Evolutionary conservation across 1,140 invertebrate species (phyloP).

Genomic region (Popillia japonica): DNA sequence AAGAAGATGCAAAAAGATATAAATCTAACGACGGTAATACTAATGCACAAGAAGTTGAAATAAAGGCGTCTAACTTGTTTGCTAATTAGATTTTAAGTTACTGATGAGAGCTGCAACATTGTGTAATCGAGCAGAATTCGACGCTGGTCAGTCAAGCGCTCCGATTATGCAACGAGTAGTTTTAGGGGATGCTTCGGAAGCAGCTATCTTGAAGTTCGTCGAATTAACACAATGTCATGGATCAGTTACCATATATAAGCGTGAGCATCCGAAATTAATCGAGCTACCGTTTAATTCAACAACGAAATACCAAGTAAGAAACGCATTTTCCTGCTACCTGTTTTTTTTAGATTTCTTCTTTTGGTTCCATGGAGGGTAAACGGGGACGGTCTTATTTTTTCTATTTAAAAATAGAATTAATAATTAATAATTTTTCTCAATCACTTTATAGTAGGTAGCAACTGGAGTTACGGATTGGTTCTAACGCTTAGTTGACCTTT

Average conservation of each 20-base stretch:
- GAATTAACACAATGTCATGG: conserved; percentile 74
- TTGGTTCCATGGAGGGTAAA: too few species aligned
- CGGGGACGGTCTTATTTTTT: too few species aligned
- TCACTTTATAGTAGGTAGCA: too few species aligned
- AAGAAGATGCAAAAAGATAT: conserved; percentile 64
- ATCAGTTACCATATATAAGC: conserved; percentile 63
- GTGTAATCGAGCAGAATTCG: conserved; percentile 84
- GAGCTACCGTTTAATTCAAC: conserved; percentile 85
- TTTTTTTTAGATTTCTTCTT: too few species aligned
- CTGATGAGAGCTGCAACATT: conserved; percentile 73
- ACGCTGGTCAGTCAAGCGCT: conserved; percentile 67
- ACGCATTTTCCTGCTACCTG: too few species aligned
- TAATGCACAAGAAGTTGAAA: background rate
- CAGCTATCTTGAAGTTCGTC: conserved; percentile 81
- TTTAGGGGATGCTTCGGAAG: conserved; percentile 82
- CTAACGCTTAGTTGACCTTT: too few species aligned
- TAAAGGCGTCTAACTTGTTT: too few species aligned
- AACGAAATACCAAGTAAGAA: conserved; percentile 64
- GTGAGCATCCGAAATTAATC: conserved; percentile 74
- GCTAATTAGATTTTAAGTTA: conserved; percentile 56
- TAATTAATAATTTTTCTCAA: too few species aligned
- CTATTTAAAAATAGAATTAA: too few species aligned
- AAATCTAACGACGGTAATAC: conserved; percentile 54
- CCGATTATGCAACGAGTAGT: conserved; percentile 68
- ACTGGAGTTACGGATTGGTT: too few species aligned